phyloP scores from a whole-genome alignment of 2,113 vertebrate genomes.

The Larimichthys polyactis region DNA sequence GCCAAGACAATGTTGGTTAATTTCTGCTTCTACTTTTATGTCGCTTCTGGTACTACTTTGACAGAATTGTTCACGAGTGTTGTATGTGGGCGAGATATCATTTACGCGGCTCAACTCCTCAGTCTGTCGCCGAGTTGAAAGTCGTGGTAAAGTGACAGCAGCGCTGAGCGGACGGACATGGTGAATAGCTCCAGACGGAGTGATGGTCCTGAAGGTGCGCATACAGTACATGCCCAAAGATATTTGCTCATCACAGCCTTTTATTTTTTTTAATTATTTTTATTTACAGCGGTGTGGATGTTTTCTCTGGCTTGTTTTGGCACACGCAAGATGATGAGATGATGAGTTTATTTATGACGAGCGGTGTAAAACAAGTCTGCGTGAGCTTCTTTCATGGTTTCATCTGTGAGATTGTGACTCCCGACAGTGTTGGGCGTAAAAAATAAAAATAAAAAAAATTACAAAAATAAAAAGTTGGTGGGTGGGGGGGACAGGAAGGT shows the following conservation, averaged over 20 bases:
- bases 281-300: not conserved
- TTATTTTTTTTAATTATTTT: no score
- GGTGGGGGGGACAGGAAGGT: slow-evolving; percentile 36
- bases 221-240: slow-evolving; percentile 47
- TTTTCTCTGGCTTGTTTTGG: slow-evolving; percentile 6
- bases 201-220: slow-evolving; percentile 75
- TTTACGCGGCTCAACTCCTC: slow-evolving; percentile 72
- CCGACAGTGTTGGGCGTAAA: slow-evolving; percentile 50
- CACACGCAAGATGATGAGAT: not conserved
- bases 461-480: slow-evolving; percentile 53
- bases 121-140: slow-evolving; percentile 78
- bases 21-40: slow-evolving; percentile 70
- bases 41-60: slow-evolving; percentile 74
- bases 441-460: slow-evolving; percentile 24
- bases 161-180: slow-evolving; percentile 70
- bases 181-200: slow-evolving; percentile 67
- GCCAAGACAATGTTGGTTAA: slow-evolving; percentile 37
- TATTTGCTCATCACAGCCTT: slow-evolving; percentile 45
- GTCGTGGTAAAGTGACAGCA: slow-evolving; percentile 84
- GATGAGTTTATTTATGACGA: slow-evolving; percentile 43
- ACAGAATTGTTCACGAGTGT: slow-evolving; percentile 40
- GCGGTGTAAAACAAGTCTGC: slow-evolving; percentile 21
- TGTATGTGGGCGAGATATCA: slow-evolving; percentile 41
- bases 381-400: slow-evolving; percentile 14
- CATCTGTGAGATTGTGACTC: slow-evolving; percentile 27